Base-by-base conservation (phyloP, 2,888 invertebrate species). In the Buathra laborator region DNA sequence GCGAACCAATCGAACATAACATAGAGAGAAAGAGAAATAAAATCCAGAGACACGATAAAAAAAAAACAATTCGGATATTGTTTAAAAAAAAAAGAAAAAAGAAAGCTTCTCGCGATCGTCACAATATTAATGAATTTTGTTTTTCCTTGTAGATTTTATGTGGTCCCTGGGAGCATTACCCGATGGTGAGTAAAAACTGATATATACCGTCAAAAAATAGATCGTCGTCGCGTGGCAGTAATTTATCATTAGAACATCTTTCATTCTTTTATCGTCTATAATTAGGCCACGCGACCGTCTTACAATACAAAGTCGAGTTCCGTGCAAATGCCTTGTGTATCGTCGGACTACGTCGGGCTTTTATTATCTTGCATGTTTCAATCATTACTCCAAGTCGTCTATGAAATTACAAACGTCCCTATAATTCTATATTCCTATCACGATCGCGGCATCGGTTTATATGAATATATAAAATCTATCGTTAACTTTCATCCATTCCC, bases 101-200 rank as follows among this genome's bases (percentile, higher is more conserved):
- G 1, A 72, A 56, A 48, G 46, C 66, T 72, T 79, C 16, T 72
- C 59, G 48, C 56, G 46, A 32, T 56, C 80, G 62, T 51, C 76
- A 62, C 51, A 84, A 87, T 89, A 92, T 90, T 93, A 93, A 93
- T 93, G 89, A 86, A 89, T 80, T 91, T 87, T 93, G 88, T 94
- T 94, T 94, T 95, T 95, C 95, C 96, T 96, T 97, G 95, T 97
- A 98, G 98, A 98, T 97, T 98, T 98, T 97, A 98, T 98, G 98
- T 98, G 98, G 98, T 98, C 98, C 95, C 97, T 98, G 97, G 98
- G 98, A 96, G 98, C 98, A 96, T 97, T 98, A 96, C 98, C 98
- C 95, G 98, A 98, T 96, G 98, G 98, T 98, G 96, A 97, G 98
- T 97, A 89, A 81, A 70, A 86, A 80, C 80, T 81, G 19, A 78